Base-by-base conservation (phyloP, 2,888 invertebrate species). In the Cheilosia soror region DNA sequence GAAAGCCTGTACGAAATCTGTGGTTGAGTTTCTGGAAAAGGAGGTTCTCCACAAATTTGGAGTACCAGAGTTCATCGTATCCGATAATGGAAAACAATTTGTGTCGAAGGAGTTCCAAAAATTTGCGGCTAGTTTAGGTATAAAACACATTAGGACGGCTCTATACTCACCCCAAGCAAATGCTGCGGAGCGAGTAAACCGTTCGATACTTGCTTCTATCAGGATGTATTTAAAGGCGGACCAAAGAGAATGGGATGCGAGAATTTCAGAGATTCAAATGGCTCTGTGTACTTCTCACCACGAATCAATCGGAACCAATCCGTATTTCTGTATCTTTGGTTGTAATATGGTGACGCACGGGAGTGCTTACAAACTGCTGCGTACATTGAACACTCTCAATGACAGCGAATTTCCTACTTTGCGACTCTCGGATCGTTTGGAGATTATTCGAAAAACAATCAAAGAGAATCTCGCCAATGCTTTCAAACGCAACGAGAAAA, bases 151-250 rank as follows among this genome's bases (percentile, higher is more conserved):
- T 2, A 90, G 68, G 1, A 57, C 57, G 0, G 57, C 33, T 2
- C 13, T 57, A 5, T 33, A 33, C 15, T 89, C 89, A 29, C 89
- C 90, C 0, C 90, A 90, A 82, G 80, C 77, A 2, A 90, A 90
- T 73, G 89, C 89, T 5, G 89, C 89, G 0, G 90, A 90, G 75
- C 72, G 89, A 1, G 84, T 88, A 0, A 90, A 90, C 68, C 65
- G 88, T 20, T 88, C 88, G 0, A 62, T 90, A 3, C 88, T 88
- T 5, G 88, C 89, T 0, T 88, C 88, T 73, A 88, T 90, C 0
- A 57, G 33, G 11, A 57, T 57, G 57, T 33, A 57, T 15, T 5
- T 57, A 0, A 33, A 57, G 6, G 11, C 2, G 4, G 53, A 55
- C 9, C 31, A 31, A n/a, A 55, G 31, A 15, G 53, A 55, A 6